These are phyloP conservation scores for Eubasilissa splendida DNA, from an alignment of 2,888 invertebrate species.

Conservation along the genomic window DNA sequence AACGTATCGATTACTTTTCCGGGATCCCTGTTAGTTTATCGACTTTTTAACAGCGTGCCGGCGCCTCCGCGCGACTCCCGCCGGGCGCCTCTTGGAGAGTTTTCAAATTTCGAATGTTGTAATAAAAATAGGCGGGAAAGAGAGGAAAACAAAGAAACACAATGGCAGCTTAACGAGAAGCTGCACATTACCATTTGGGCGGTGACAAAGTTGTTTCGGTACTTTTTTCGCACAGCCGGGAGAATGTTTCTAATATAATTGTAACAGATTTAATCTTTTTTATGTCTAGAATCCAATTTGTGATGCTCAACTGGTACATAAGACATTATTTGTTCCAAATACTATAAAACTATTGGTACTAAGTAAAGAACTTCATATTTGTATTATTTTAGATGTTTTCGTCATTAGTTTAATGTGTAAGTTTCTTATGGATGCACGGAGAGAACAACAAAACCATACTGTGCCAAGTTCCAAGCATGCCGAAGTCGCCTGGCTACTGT, in stretches of 20 bases:
- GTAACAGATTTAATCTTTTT: neutral
- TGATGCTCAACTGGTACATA: neutral
- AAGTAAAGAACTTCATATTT: too few species aligned
- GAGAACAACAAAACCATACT: too few species aligned
- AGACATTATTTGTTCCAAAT: neutral
- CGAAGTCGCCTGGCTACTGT: too few species aligned
- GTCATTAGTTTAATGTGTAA: too few species aligned
- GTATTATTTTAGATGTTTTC: too few species aligned
- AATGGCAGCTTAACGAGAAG: conserved; percentile 9
- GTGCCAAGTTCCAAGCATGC: too few species aligned
- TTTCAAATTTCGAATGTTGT: conserved; percentile 37
- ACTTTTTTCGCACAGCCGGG: neutral
- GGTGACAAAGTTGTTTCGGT: conserved; percentile 1
- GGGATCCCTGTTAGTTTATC: too few species aligned
- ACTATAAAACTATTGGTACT: neutral
- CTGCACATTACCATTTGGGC: neutral
- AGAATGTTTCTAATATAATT: neutral
- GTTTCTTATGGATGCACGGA: too few species aligned
- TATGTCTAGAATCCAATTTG: neutral
- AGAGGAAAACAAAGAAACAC: conserved; percentile 23
- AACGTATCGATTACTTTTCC: neutral
- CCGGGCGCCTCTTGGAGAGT: conserved; percentile 9
- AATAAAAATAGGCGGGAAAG: conserved; percentile 23
- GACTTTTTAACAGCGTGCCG: too few species aligned
- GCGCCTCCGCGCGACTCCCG: neutral